Conservation (phyloP, 2,888 invertebrate species). For the Hyposoter dolosus region DNA sequence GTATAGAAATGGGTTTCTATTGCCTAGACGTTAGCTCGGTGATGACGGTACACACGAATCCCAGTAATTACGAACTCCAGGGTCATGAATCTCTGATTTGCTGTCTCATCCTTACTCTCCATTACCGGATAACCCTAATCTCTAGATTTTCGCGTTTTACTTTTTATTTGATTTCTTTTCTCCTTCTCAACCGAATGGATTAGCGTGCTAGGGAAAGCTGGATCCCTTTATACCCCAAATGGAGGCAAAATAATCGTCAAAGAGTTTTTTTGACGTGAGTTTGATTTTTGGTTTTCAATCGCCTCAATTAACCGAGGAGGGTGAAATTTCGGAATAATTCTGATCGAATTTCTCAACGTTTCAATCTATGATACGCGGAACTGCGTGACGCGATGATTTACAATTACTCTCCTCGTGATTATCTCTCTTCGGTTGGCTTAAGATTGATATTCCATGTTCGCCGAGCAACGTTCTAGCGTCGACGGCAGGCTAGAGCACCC, state of each 20-base stretch:
- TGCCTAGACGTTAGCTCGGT: slow-evolving; percentile 69
- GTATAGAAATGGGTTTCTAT: slow-evolving; percentile 74
- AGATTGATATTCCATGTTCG: slow-evolving; percentile 68
- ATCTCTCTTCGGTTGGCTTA: slow-evolving; percentile 69
- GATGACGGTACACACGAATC: slow-evolving; percentile 56
- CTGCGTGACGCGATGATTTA: slow-evolving; percentile 65
- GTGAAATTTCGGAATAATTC: slow-evolving; percentile 37
- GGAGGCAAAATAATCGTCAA: too few relatives aligned
- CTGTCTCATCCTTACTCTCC: slow-evolving; percentile 25
- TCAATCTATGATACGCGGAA: slow-evolving; percentile 19
- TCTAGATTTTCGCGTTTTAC: background rate
- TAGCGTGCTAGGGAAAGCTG: too few relatives aligned
- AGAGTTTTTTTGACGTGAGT: background rate
- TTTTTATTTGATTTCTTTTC: background rate
- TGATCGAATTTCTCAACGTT: slow-evolving; percentile 49
- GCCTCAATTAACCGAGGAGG: background rate
- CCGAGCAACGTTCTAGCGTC: slow-evolving; percentile 42
- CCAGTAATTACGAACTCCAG: slow-evolving; percentile 69
- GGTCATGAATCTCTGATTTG: slow-evolving; percentile 25
- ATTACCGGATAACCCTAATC: background rate
- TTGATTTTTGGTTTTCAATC: background rate
- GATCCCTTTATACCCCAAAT: too few relatives aligned
- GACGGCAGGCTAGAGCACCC: slow-evolving; percentile 1
- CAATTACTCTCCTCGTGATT: slow-evolving; percentile 65
- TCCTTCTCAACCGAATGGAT: background rate